Evolutionary conservation across 1,140 invertebrate genomes (phyloP).

Genomic region (Plutomurus gul): DNA sequence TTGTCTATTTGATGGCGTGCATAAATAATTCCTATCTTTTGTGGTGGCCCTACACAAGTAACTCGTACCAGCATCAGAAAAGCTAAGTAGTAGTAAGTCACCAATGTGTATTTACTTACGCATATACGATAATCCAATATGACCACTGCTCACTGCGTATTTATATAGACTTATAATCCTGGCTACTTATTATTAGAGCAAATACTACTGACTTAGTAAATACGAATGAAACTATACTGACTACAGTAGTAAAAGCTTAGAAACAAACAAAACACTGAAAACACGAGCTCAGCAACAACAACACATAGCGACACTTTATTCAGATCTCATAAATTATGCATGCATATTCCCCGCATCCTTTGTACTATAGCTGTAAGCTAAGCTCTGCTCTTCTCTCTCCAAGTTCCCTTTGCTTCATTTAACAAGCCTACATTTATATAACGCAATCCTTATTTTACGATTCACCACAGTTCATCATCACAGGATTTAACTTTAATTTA

Average conservation of each 20-base stretch:
- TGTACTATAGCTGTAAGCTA: not conserved
- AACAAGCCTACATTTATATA: not conserved
- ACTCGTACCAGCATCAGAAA: too few relatives aligned
- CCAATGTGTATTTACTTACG: too few relatives aligned
- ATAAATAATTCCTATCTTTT: too few relatives aligned
- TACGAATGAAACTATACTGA: not conserved
- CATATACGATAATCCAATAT: too few relatives aligned
- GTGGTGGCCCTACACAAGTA: too few relatives aligned
- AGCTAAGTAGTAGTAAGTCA: too few relatives aligned
- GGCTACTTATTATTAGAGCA: not conserved
- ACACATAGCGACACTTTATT: not conserved
- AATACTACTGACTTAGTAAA: not conserved
- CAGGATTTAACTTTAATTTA: conserved; percentile 11
- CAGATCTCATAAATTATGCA: conserved; percentile 16
- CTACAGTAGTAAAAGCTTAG: not conserved
- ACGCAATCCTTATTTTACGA: not conserved
- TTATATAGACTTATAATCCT: not conserved
- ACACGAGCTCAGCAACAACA: not conserved
- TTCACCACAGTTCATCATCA: not conserved
- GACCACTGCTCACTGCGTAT: not conserved
- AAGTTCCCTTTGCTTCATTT: not conserved
- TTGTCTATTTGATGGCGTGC: too few relatives aligned
- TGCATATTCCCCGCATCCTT: conserved; percentile 2
- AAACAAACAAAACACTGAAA: too few relatives aligned
- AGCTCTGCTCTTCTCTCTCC: not conserved